Evolutionary conservation across 2,797 vertebrate genomes (phyloP), one percentile per base, ranked within the genome.

Genomic region (Champsocephalus gunnari): DNA sequence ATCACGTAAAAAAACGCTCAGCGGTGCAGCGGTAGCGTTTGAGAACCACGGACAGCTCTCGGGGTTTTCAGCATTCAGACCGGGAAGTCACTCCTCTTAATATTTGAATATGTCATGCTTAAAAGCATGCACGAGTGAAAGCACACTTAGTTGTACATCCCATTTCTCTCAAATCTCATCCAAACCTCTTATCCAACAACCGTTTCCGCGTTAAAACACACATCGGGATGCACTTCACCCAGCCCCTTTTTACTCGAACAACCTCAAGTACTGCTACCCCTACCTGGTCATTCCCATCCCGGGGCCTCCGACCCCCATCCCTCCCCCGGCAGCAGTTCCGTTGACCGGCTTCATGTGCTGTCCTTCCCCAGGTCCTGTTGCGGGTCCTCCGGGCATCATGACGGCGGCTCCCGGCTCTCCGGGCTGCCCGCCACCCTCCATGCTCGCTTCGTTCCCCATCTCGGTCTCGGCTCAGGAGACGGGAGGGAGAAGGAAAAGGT

Each of bases 401-500:
- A 87, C 92, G 71, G 87, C 79, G 55, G 91, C 73, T 80, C 89
- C 93, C 44, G 92, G 90, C 51, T 95, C 94, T 19, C 94, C 93
- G 60, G 90, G 91, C 79, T 90, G 90, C 79, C 91, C 94, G 80
- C 92, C 93, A 79, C 93, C 95, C 91, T 96, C 95, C 88, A 95
- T 90, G 92, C 95, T 96, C 86, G 93, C 94, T 90, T 96, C 95
- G 90, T 96, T 96, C 83, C 95, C 95, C 95, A 96, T 96, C 86
- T 91, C 87, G 84, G 85, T 87, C 83, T 89, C 88, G 73, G 80
- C 83, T 89, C 77, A 19, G 84, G 90, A 90, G 90, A 88, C 87
- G 79, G 82, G 82, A 75, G 88, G 84, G 87, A 83, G 83, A 73
- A 44, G 89, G 77, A 80, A 82, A 60, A 81, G 64, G 70, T 41